These are phyloP conservation scores for Montipora foliosa DNA, from an alignment of 64 coral and sea anemone species.

Conservation along the genomic window DNA sequence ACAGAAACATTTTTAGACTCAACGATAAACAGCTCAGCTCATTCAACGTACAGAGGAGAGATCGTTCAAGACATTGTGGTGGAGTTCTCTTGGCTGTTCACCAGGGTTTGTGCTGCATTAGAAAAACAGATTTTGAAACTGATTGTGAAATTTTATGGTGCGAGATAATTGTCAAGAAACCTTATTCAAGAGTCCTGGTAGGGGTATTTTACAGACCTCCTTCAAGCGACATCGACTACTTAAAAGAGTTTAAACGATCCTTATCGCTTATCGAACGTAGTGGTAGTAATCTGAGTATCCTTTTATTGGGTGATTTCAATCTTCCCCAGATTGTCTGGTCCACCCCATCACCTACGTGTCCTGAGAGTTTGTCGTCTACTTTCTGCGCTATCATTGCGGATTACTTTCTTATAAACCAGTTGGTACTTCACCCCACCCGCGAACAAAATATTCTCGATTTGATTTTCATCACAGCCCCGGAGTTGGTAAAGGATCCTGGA, in stretches of 20 bases:
- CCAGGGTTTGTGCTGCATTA: constrained; percentile 24
- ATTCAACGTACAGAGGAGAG: constrained; percentile 4
- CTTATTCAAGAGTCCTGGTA: constrained; percentile 31
- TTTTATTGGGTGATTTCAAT: constrained; percentile 57
- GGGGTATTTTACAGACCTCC: constrained; percentile 25
- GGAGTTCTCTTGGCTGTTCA: constrained; percentile 20
- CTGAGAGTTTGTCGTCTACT: constrained; percentile 22
- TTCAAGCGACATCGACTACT: constrained; percentile 26
- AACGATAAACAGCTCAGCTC: constrained; percentile 9
- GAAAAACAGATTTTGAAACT: constrained; percentile 6
- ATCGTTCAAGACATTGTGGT: constrained; percentile 22
- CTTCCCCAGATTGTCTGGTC: constrained; percentile 40
- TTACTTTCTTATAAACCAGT: constrained; percentile 55
- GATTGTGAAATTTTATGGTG: constrained; percentile 22
- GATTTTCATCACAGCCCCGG: constrained; percentile 34
- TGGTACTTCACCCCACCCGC: constrained; percentile 43
- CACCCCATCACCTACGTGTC: constrained; percentile 14
- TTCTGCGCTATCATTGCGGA: constrained; percentile 56
- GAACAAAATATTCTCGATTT: constrained; percentile 55
- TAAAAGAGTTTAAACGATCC: neutral
- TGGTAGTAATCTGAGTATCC: constrained; percentile 29
- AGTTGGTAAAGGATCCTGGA: constrained; percentile 39
- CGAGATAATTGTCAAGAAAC: constrained; percentile 10
- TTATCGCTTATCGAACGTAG: constrained; percentile 27
- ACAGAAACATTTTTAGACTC: constrained; percentile 26